phyloP scores from a whole-genome alignment of 1,140 invertebrate genomes.

The Epicauta chinensis region DNA sequence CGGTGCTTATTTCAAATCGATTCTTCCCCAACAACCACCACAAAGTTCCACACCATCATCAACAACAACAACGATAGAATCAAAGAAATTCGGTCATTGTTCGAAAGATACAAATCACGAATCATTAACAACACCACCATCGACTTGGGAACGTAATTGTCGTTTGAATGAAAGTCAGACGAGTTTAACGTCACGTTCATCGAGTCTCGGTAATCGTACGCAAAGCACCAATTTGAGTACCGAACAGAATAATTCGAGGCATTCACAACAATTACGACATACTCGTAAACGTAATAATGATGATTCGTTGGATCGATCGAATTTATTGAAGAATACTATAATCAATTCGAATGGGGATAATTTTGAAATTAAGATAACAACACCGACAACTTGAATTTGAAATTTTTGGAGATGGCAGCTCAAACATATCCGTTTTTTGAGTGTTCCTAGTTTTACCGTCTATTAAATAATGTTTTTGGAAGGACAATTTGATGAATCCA shows the following conservation, averaged over 20 bases:
- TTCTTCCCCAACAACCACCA: constrained; percentile 10
- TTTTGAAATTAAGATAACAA: constrained; percentile 35
- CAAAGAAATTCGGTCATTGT: constrained; percentile 20
- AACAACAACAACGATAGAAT: neutral
- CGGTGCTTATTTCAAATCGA: constrained; percentile 29
- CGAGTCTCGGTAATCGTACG: constrained; percentile 39
- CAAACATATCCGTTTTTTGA: too few relatives aligned
- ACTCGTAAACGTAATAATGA: constrained; percentile 25
- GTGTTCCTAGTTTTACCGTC: too few relatives aligned
- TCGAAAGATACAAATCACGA: constrained; percentile 32
- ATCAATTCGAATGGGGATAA: constrained; percentile 36
- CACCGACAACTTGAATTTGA: too few relatives aligned
- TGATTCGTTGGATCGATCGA: constrained; percentile 26
- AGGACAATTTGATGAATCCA: too few relatives aligned
- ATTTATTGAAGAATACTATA: constrained; percentile 34
- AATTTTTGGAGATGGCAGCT: too few relatives aligned
- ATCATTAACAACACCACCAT: constrained; percentile 8
- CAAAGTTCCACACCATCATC: too few relatives aligned
- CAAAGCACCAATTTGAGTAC: constrained; percentile 40
- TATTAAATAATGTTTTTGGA: too few relatives aligned
- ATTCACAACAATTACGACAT: too few relatives aligned
- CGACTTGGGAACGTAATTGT: constrained; percentile 33
- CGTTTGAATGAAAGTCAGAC: constrained; percentile 38
- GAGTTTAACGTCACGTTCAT: constrained; percentile 35
- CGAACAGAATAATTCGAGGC: constrained; percentile 26